Conservation (phyloP, 2,888 invertebrate genomes). For the Coenonympha glycerion region DNA sequence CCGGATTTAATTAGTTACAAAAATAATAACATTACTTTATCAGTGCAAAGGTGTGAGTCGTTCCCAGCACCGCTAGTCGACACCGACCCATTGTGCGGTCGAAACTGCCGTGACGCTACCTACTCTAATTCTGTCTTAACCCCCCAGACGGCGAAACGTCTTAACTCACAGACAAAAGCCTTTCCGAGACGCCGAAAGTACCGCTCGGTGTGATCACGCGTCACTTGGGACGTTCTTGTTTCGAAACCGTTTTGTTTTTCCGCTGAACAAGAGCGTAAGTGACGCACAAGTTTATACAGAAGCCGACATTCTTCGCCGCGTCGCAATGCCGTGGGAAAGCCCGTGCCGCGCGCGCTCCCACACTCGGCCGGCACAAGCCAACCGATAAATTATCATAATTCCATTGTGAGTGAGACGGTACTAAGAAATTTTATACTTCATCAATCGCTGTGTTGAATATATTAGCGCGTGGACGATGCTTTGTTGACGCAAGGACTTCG, state of each 20-base stretch:
- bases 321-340: conserved; percentile 69
- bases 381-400: conserved; percentile 77
- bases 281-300: conserved; percentile 35
- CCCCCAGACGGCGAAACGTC: conserved; percentile 49
- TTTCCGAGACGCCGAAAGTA: conserved; percentile 39
- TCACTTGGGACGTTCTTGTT: conserved; percentile 47
- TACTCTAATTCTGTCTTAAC: conserved; percentile 72
- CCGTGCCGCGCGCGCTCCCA: conserved; percentile 76
- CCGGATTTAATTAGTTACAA: conserved; percentile 63
- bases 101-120: conserved; percentile 74
- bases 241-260: conserved; percentile 26
- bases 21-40: conserved; percentile 68
- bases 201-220: conserved; percentile 34
- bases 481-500: conserved; percentile 46
- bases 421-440: conserved; percentile 76
- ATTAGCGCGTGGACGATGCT: conserved; percentile 71
- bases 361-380: conserved; percentile 75
- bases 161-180: conserved; percentile 43
- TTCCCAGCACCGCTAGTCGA: conserved; percentile 72
- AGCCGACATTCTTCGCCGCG: conserved; percentile 51
- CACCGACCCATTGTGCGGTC: conserved; percentile 72
- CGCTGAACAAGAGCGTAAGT: conserved; percentile 50
- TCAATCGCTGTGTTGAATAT: conserved; percentile 74
- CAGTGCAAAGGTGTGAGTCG: conserved; percentile 66
- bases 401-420: conserved; percentile 76